Evolutionary conservation across 2,888 invertebrate genomes (phyloP).

Genomic region (Ormyrus nitidulus): DNA sequence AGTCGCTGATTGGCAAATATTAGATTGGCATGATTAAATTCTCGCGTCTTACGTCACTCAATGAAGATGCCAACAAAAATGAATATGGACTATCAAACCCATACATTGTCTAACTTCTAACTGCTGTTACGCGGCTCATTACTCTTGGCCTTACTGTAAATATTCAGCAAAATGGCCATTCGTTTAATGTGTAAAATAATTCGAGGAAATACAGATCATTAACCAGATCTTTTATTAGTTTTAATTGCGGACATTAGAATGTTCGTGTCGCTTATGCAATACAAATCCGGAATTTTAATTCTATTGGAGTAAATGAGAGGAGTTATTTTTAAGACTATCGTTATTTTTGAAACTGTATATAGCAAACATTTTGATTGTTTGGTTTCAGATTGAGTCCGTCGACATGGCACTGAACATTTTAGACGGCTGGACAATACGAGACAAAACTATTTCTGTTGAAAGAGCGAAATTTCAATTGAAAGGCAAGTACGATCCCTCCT

Average conservation of each 20-base stretch:
- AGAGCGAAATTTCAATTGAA: conserved; percentile 96
- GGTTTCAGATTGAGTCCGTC: conserved; percentile 88
- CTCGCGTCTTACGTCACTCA: conserved; percentile 47
- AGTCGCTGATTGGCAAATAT: conserved; percentile 38
- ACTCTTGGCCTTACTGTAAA: conserved; percentile 34
- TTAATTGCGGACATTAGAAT: conserved; percentile 5
- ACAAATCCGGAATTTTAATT: background rate
- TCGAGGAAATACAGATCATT: conserved; percentile 56
- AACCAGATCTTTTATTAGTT: conserved; percentile 16
- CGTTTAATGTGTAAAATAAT: conserved; percentile 38
- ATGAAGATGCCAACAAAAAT: conserved; percentile 39
- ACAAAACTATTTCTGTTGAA: conserved; percentile 90
- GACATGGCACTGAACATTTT: conserved; percentile 92
- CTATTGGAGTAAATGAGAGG: too few relatives aligned
- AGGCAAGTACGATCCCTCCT: conserved; percentile 93
- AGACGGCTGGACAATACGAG: conserved; percentile 90
- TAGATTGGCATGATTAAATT: conserved; percentile 52
- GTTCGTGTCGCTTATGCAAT: background rate
- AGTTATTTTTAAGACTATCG: conserved; percentile 3
- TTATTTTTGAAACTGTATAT: background rate
- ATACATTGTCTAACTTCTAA: conserved; percentile 39
- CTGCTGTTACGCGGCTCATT: conserved; percentile 43
- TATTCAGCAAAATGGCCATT: conserved; percentile 42
- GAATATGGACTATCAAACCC: conserved; percentile 37
- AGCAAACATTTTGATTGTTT: background rate